phyloP scores from a whole-genome alignment of 2,113 vertebrate species.

The Beaufortia kweichowensis region DNA sequence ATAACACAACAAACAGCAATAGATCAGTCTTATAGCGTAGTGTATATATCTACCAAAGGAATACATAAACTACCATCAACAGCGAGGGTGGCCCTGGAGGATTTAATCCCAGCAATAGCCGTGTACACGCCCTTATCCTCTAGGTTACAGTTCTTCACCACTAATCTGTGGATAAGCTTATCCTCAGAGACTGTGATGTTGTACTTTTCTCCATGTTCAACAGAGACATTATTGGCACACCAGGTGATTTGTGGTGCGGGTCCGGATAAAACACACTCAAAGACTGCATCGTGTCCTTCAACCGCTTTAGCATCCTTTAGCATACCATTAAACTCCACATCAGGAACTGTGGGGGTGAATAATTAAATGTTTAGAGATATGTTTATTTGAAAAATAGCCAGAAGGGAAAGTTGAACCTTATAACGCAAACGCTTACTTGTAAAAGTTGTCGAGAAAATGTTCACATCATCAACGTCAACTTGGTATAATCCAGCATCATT shows the following conservation, averaged over 20 bases:
- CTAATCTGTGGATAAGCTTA: constrained; percentile 78
- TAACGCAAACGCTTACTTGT: constrained; percentile 65
- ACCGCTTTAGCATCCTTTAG: constrained; percentile 69
- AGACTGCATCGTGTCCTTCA: constrained; percentile 71
- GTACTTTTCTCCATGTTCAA: constrained; percentile 74
- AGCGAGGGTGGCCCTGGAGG: constrained; percentile 78
- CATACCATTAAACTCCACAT: constrained; percentile 68
- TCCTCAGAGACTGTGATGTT: constrained; percentile 77
- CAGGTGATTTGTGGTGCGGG: constrained; percentile 77
- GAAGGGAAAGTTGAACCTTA: neutral
- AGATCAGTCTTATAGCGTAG: neutral
- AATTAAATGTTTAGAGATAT: neutral
- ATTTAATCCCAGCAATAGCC: constrained; percentile 72
- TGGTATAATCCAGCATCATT: constrained; percentile 89
- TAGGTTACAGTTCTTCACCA: constrained; percentile 67
- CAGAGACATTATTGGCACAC: constrained; percentile 69
- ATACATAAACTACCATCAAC: constrained; percentile 75
- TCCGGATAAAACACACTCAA: constrained; percentile 76
- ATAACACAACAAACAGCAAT: neutral
- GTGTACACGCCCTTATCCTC: constrained; percentile 79
- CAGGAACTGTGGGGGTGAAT: constrained; percentile 72
- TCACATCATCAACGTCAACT: constrained; percentile 80
- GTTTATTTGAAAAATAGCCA: neutral
- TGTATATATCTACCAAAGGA: neutral
- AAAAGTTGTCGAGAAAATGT: constrained; percentile 81